These are phyloP conservation scores for Patella ulyssiponensis DNA, from an alignment of 2,888 invertebrate species.

Conservation along the genomic window DNA sequence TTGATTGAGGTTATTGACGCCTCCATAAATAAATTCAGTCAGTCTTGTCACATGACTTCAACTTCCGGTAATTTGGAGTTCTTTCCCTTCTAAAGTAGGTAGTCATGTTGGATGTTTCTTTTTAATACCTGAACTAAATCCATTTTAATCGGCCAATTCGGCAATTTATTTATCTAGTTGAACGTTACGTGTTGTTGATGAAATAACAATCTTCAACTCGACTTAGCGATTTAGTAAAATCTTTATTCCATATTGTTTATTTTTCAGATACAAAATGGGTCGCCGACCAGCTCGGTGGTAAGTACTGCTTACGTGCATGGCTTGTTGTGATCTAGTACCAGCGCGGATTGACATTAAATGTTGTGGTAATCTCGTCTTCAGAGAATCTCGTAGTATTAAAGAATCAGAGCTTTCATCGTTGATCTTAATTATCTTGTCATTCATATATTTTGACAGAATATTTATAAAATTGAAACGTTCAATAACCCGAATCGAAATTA, in stretches of 20 bases:
- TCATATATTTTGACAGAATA: too few species aligned
- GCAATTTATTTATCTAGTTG: not conserved
- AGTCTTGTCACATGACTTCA: constrained; percentile 24
- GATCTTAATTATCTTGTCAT: too few species aligned
- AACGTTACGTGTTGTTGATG: not conserved
- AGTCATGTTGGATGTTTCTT: not conserved
- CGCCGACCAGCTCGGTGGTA: constrained; percentile 99
- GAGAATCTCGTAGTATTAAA: too few species aligned
- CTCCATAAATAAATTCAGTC: not conserved
- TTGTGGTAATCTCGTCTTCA: too few species aligned
- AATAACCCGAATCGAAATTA: too few species aligned
- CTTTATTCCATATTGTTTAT: constrained; percentile 13
- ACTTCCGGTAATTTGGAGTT: constrained; percentile 26
- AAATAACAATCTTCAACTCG: not conserved
- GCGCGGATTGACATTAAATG: too few species aligned
- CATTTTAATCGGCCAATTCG: not conserved
- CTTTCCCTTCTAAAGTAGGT: constrained; percentile 26
- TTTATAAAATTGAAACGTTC: too few species aligned
- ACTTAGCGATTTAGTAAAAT: not conserved
- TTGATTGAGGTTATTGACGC: too few species aligned
- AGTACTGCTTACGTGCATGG: constrained; percentile 71
- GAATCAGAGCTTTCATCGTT: too few species aligned
- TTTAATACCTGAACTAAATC: constrained; percentile 1
- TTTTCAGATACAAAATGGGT: constrained; percentile 83
- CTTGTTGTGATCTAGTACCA: too few species aligned